Base-by-base conservation (phyloP, 2,888 invertebrate species). In the Erebia epiphron region DNA sequence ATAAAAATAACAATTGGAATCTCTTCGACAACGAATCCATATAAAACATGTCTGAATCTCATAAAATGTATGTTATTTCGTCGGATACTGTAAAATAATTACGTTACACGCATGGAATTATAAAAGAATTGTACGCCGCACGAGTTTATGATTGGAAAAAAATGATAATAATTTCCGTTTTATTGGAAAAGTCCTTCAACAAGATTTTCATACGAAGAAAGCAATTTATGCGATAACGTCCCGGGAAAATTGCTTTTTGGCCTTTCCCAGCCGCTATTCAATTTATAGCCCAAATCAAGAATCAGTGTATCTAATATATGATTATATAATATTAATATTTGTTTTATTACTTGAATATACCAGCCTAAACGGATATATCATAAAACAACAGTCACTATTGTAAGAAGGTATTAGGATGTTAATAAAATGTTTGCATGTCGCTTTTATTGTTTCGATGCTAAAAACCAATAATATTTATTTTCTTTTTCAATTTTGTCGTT, bases 141-240 rank as follows among this genome's bases (percentile, higher is more conserved):
- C n/a, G 65, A 58, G 14, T 61, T 75, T 77, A 14, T 64, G 69
- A 71, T 69, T 67, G 68, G 76, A 78, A 74, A 72, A n/a, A 77
- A 79, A 78, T 67, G 79, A 80, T 80, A 84, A 86, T 86, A 83
- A 87, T 85, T 85, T 80, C 80, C 76, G 75, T 86, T 86, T 86
- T 86, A 87, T 88, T 85, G 81, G 81, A 78, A 81, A 81, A 87
- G 86, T 88, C 86, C 86, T 87, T 86, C 85, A 87, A 88, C 84
- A 84, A 84, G 87, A 87, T 88, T 90, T 90, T 89, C 90, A 91
- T 90, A 90, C 87, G 88, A 85, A 83, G 83, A 86, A 88, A 86
- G 84, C 90, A 90, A 91, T 91, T 90, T 91, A 89, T 89, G 87
- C 83, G 91, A 91, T 91, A 91, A 88, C 90, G 89, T 82, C 82